Evolutionary conservation across 2,888 invertebrate species (phyloP), one percentile per base, ranked within the genome.

Genomic region (Drosophila histrio): DNA sequence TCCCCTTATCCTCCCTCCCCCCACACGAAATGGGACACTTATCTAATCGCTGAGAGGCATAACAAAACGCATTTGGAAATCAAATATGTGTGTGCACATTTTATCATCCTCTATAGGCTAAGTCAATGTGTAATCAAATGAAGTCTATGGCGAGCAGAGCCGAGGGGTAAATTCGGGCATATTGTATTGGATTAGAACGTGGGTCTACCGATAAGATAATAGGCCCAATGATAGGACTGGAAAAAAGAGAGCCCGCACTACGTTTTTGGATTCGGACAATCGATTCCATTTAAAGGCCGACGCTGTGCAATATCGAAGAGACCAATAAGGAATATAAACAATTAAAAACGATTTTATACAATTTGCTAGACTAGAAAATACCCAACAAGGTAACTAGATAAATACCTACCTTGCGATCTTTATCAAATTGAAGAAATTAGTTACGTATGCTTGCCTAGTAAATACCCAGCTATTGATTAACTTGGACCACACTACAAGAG

Each of bases 11-110:
- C 36, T 17, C 36, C 17, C 15, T 3, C 8, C 0, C 36, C 9
- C 17, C 9, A 2, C 47, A 17, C 28, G 38, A 2, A 13, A 21
- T 21, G 46, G 32, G 26, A 19, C 19, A 22, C 60, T 81, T 74
- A 81, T 81, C 80, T 81, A 77, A 84, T 81, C 80, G 30, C 28
- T 21, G 44, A 8, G 13, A 22, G 46, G 36, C 38, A 59, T 50
- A 49, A 63, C 43, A 47, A 72, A 76, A 72, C 72, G 72, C 72
- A 75, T 82, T 82, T 79, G 53, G 60, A 63, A 73, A 79, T 76
- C 70, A 84, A 72, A 73, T 67, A 64, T 26, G 11, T 60, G 32
- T 57, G 30, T 36, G 39, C 44, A 41, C 56, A 44, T 53, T 34
- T 59, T 44, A 64, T 34, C 50, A 44, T 44, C 39, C 21, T 46